Conservation (phyloP, 2,888 invertebrate species). For the Polia nebulosa region DNA sequence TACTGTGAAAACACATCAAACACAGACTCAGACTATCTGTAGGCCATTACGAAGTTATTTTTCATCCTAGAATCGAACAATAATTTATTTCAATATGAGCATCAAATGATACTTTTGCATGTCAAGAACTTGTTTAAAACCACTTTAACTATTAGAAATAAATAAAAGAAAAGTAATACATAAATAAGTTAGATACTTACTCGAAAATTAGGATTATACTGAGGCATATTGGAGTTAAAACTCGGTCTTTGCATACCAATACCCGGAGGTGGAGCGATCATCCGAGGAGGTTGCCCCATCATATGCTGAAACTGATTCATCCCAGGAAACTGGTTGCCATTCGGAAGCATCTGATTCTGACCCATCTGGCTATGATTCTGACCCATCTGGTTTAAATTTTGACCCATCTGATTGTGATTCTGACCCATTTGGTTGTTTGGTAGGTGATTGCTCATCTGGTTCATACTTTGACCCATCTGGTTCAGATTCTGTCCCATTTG, state of each 20-base stretch:
- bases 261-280: conserved; percentile 85
- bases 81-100: too few species aligned
- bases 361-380: conserved; percentile 71
- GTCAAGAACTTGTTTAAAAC: too few species aligned
- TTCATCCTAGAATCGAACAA: too few species aligned
- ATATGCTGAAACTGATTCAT: conserved; percentile 83
- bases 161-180: too few species aligned
- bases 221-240: conserved; percentile 82
- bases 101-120: too few species aligned
- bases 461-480: conserved; percentile 70
- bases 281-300: conserved; percentile 80
- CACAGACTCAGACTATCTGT: too few species aligned
- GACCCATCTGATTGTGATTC: conserved; percentile 71
- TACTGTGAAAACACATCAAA: too few species aligned
- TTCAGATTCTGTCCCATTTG: conserved; percentile 70
- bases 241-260: conserved; percentile 84
- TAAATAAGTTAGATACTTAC: conserved; percentile 75
- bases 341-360: conserved; percentile 76
- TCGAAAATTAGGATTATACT: conserved; percentile 85
- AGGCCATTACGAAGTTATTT: too few species aligned
- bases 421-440: conserved; percentile 65
- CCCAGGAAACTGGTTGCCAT: conserved; percentile 81
- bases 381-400: conserved; percentile 54
- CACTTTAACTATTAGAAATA: too few species aligned
- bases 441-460: conserved; percentile 70